These are phyloP conservation scores for Chascanopsetta lugubris DNA, from an alignment of 2,113 vertebrate species.

Conservation along the genomic window DNA sequence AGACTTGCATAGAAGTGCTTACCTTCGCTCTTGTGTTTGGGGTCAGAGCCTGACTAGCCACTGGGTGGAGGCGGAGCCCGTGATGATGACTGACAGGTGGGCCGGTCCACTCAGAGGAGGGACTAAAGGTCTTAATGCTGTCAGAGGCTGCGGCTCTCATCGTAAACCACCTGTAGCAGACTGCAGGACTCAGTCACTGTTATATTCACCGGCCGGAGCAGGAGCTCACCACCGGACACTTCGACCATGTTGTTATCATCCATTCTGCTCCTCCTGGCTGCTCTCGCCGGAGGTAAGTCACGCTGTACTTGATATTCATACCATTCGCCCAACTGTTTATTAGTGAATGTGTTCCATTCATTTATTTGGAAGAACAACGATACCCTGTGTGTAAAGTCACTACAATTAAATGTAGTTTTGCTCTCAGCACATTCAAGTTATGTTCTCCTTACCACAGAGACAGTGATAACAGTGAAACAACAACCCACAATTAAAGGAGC, in stretches of 20 bases:
- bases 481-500: no score
- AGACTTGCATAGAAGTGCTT: constrained; percentile 2
- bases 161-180: constrained; percentile 62
- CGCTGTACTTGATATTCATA: constrained; percentile 1
- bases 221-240: background rate
- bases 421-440: background rate
- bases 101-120: constrained; percentile 50
- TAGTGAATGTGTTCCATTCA: background rate
- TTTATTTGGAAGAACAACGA: no score
- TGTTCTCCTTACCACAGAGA: no score
- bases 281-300: constrained; percentile 47
- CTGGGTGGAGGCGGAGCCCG: constrained; percentile 9
- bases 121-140: constrained; percentile 52
- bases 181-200: constrained; percentile 9
- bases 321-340: background rate
- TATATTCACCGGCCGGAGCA: background rate
- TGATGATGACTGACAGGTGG: constrained; percentile 52
- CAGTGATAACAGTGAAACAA: no score
- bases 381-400: no score
- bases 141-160: constrained; percentile 4
- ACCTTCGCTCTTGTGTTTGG: background rate
- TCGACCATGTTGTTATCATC: constrained; percentile 34
- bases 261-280: constrained; percentile 27
- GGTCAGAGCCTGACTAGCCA: background rate
- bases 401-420: background rate